Percentiles rank a stretch among this genome's conserved stretches.
Evolutionary conservation across 2,888 invertebrate species (phyloP).

Genomic region (Gryllus longicercus): DNA sequence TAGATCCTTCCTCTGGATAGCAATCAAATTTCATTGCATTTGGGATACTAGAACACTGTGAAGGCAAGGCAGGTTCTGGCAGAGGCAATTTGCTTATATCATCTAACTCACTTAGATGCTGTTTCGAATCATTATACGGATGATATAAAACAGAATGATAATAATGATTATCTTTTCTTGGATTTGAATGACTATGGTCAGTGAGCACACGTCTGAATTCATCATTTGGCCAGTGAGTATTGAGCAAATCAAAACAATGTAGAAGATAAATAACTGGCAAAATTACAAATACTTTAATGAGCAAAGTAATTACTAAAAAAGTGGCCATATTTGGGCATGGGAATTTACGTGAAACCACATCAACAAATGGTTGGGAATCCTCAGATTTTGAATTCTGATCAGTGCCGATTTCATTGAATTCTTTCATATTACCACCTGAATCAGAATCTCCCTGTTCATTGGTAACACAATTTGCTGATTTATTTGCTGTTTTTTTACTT

Average conservation of each 20-base stretch:
- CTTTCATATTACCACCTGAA: slow-evolving; percentile 19
- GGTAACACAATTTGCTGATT: slow-evolving; percentile 21
- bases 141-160: slow-evolving; percentile 25
- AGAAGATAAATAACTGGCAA: slow-evolving; percentile 48
- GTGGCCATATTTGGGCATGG: slow-evolving; percentile 45
- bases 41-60: slow-evolving; percentile 50
- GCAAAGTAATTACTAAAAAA: slow-evolving; percentile 44
- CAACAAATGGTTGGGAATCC: slow-evolving; percentile 43
- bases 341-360: slow-evolving; percentile 38
- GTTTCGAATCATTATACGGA: slow-evolving; percentile 32
- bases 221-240: slow-evolving; percentile 39
- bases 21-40: slow-evolving; percentile 65
- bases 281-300: slow-evolving; percentile 48
- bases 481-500: slow-evolving; percentile 23
- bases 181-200: slow-evolving; percentile 32
- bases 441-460: slow-evolving; percentile 27
- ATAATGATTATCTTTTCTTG: slow-evolving; percentile 26
- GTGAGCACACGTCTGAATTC: slow-evolving; percentile 32
- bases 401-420: slow-evolving; percentile 30
- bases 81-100: slow-evolving; percentile 27
- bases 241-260: slow-evolving; percentile 47
- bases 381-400: slow-evolving; percentile 40
- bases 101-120: slow-evolving; percentile 26
- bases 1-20: slow-evolving; percentile 58
- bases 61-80: slow-evolving; percentile 41